Base-by-base conservation (phyloP, 2,113 vertebrate genomes). In the Miniopterus natalensis region DNA sequence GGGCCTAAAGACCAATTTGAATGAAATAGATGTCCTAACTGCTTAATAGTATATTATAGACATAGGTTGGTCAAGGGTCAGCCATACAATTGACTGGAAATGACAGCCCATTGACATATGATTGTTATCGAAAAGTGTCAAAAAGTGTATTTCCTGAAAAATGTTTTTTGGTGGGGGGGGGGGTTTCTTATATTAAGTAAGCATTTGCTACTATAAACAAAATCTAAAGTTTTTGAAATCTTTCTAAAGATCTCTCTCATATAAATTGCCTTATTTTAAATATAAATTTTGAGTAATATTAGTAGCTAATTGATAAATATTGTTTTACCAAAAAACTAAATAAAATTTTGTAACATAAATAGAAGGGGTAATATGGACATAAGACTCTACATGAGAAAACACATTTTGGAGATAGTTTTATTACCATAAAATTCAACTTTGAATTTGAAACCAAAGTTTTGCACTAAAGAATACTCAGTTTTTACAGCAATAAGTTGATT, bases 391-490 rank as follows among this genome's bases (percentile, higher is more conserved):
- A 36, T 14, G 0, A 20, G 51, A 97, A 79, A 75, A 70, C 0
- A 0, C 36, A 14, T 12, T 96, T 95, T 83, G 2, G 0, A 92
- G 71, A 90, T 94, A 59, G 36, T 13, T 97, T 97, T 96, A 0
- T 84, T 29, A 90, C 77, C 23, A 55, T 78, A 90, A 73, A 94
- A 47, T 73, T 65, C 0, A 55, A 49, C 96, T 97, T 96, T 96
- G 3, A 94, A 88, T 87, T 45, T 85, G 49, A 98, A 97, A 94
- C 3, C 23, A 79, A 87, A 77, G 2, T 86, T 57, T 97, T 78
- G 49, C 7, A 65, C 0, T 70, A 84, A 95, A 31, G 0, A 4
- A 74, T 18, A 23, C 18, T 2, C 29, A 79, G 29, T 92, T 91
- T 95, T 94, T 21, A 95, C 4, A 91, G 8, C 0, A 90, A 90